Evolutionary conservation across 2,113 vertebrate species (phyloP).

Genomic region (Podocnemis expansa): DNA sequence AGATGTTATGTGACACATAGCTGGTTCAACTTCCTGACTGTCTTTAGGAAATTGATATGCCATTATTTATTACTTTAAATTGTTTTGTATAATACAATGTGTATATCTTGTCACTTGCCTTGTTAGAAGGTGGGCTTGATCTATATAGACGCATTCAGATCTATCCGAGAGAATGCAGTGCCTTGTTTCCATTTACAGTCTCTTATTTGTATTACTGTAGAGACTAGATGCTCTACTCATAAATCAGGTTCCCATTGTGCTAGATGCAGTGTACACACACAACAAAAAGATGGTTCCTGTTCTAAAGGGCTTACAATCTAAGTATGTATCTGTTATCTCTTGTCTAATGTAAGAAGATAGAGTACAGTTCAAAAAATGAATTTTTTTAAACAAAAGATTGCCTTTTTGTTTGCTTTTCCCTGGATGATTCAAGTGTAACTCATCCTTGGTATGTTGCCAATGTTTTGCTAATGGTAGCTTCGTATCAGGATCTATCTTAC

Average conservation of each 20-base stretch:
- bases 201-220: neutral
- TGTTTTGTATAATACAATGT: slow-evolving; percentile 31
- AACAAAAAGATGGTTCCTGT: neutral
- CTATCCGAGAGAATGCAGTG: neutral
- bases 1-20: neutral
- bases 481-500: neutral
- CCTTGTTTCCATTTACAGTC: slow-evolving; percentile 15
- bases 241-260: neutral
- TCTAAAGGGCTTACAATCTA: neutral
- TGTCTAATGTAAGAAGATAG: neutral
- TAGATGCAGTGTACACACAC: neutral
- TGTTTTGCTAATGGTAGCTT: neutral
- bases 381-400: too few relatives aligned
- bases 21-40: slow-evolving; percentile 44
- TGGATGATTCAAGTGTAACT: slow-evolving; percentile 4
- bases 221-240: neutral
- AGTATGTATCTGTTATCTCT: too few relatives aligned
- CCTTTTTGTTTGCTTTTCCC: neutral
- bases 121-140: neutral
- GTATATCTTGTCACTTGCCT: neutral
- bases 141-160: neutral
- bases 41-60: neutral
- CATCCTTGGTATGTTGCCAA: neutral
- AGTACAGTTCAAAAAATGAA: neutral
- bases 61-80: slow-evolving; percentile 6